These are phyloP conservation scores for Lysiphlebus fabarum DNA, from an alignment of 1,140 invertebrate genomes.

Conservation along the genomic window DNA sequence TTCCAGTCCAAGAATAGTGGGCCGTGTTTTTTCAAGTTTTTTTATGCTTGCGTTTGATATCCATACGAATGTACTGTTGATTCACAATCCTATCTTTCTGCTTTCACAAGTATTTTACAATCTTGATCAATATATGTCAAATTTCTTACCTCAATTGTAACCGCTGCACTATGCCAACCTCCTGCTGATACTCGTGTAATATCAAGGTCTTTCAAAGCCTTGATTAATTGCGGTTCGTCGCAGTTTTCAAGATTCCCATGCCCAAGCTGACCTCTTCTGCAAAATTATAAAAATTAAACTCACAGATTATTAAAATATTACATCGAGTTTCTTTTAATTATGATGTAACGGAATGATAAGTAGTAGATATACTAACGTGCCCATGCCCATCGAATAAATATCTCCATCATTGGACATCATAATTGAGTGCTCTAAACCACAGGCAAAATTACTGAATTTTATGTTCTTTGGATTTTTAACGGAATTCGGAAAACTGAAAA, in stretches of 20 bases:
- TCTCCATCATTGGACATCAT: constrained; percentile 68
- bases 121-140: no score
- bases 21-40: no score
- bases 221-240: constrained; percentile 62
- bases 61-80: no score
- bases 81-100: no score
- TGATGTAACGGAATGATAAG: constrained; percentile 23
- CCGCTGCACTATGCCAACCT: constrained; percentile 79
- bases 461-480: constrained; percentile 57
- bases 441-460: constrained; percentile 63
- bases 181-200: constrained; percentile 67
- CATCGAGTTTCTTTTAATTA: no score
- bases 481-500: constrained; percentile 62
- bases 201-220: constrained; percentile 71
- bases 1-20: no score
- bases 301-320: constrained; percentile 17
- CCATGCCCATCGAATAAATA: constrained; percentile 77
- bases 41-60: no score
- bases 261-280: constrained; percentile 81
- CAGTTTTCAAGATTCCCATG: constrained; percentile 66
- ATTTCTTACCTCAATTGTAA: constrained; percentile 59
- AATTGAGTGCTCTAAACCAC: constrained; percentile 78
- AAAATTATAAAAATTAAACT: constrained; percentile 26
- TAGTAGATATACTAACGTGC: constrained; percentile 61
- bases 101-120: no score